These are phyloP conservation scores for Pipistrellus nathusii DNA, from an alignment of 2,797 vertebrate genomes.

Conservation along the genomic window DNA sequence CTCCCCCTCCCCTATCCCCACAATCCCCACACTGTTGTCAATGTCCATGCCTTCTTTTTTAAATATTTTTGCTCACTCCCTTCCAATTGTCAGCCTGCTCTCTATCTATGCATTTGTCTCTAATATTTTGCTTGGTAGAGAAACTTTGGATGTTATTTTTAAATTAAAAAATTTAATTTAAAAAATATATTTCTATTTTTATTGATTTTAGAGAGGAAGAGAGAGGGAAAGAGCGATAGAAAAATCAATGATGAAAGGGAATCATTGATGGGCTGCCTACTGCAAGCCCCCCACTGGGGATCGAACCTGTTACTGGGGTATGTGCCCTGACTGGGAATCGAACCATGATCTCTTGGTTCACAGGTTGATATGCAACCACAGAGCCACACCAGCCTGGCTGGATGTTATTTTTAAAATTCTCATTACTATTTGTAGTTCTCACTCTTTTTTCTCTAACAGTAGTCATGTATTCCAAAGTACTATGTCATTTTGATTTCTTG, in stretches of 20 bases:
- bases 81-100: no score
- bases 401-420: neutral
- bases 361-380: neutral
- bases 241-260: neutral
- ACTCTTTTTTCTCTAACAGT: neutral
- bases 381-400: neutral
- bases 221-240: neutral
- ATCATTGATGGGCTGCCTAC: no score
- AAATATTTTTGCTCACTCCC: no score
- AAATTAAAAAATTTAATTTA: no score
- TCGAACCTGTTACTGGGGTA: no score
- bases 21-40: no score
- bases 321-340: neutral
- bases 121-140: no score
- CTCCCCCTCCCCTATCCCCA: neutral
- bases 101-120: no score
- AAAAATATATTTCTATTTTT: no score
- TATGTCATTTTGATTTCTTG: constrained; percentile 33
- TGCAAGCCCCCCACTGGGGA: no score
- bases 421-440: neutral
- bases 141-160: no score
- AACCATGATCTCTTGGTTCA: neutral
- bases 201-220: neutral
- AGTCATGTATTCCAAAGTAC: neutral
- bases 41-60: no score